phyloP scores from a whole-genome alignment of 2,888 invertebrate genomes.

The Drosophila diplacantha region DNA sequence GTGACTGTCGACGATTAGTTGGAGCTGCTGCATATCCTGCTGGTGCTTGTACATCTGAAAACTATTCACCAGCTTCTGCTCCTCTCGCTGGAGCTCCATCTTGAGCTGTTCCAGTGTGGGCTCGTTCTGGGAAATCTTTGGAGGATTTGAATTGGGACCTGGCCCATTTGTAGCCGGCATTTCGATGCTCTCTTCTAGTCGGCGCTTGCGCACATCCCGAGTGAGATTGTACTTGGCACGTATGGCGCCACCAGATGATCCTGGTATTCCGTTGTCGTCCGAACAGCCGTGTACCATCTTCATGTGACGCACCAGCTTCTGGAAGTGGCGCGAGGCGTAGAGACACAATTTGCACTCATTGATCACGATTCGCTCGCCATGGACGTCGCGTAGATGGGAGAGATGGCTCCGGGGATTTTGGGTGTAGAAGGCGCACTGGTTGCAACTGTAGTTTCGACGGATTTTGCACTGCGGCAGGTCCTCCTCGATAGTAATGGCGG shows the following conservation, averaged over 20 bases:
- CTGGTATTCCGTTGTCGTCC: conserved; percentile 63
- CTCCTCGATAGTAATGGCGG: conserved; percentile 62
- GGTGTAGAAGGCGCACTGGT: conserved; percentile 87
- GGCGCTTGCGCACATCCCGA: conserved; percentile 75
- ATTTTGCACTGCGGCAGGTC: conserved; percentile 88
- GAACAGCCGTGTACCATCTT: conserved; percentile 85
- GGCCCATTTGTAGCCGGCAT: not conserved
- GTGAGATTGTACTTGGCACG: conserved; percentile 74
- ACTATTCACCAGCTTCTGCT: conserved; percentile 65
- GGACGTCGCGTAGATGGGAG: conserved; percentile 88
- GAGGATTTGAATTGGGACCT: not conserved
- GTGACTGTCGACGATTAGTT: conserved; percentile 37
- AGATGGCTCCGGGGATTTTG: conserved; percentile 90
- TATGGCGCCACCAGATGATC: conserved; percentile 74
- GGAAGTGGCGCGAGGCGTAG: conserved; percentile 93
- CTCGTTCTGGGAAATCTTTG: conserved; percentile 33
- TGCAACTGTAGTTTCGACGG: conserved; percentile 89
- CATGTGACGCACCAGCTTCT: conserved; percentile 89
- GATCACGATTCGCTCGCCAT: conserved; percentile 87
- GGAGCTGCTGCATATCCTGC: conserved; percentile 64
- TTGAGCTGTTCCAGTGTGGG: conserved; percentile 67
- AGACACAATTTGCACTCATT: conserved; percentile 92
- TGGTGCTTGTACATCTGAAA: conserved; percentile 65
- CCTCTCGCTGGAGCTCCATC: conserved; percentile 74
- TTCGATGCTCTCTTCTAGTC: conserved; percentile 68